Base-by-base conservation (phyloP, 2,113 vertebrate species). In the zebrafish (Danio rerio) region DNA sequence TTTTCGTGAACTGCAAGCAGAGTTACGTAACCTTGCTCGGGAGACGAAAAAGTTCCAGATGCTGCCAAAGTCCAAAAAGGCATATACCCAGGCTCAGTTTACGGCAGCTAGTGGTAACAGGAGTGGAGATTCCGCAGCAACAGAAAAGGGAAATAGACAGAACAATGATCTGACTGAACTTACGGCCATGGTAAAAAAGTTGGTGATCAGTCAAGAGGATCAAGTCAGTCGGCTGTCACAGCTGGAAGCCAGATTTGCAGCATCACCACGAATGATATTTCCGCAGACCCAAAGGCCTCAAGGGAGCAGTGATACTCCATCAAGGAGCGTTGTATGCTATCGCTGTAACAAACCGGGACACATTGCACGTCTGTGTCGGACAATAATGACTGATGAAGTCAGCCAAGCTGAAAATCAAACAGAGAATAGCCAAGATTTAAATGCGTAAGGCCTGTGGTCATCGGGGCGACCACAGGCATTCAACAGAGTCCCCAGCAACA, bases 351-450 rank as follows among this genome's bases (percentile, higher is more conserved):
- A 65, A 40, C 58, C 12, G 0, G 75, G 75, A 15, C 59, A 63
- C 61, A 45, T n/a, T n/a, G n/a, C n/a, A n/a, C n/a, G n/a, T n/a
- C n/a, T n/a, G n/a, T n/a, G n/a, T n/a, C n/a, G n/a, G n/a, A n/a
- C n/a, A n/a, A n/a, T n/a, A n/a, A n/a, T n/a, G n/a, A n/a, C n/a
- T n/a, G n/a, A n/a, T n/a, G n/a, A n/a, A n/a, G n/a, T n/a, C n/a
- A n/a, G n/a, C n/a, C n/a, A n/a, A n/a, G n/a, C n/a, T n/a, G n/a
- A n/a, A n/a, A n/a, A n/a, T n/a, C n/a, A n/a, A n/a, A n/a, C n/a
- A n/a, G n/a, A n/a, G n/a, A n/a, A 50, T 65, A 77, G 18, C 15
- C 10, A 62, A 45, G 43, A 47, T 62, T 78, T 78, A 78, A 78
- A 78, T 45, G 42, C 12, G 2, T 78, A 45, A 20, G 75, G 42